Percentiles rank a stretch among this genome's conserved stretches.
Evolutionary conservation across 2,888 invertebrate species (phyloP).

Genomic region (Doris montereyensis): DNA sequence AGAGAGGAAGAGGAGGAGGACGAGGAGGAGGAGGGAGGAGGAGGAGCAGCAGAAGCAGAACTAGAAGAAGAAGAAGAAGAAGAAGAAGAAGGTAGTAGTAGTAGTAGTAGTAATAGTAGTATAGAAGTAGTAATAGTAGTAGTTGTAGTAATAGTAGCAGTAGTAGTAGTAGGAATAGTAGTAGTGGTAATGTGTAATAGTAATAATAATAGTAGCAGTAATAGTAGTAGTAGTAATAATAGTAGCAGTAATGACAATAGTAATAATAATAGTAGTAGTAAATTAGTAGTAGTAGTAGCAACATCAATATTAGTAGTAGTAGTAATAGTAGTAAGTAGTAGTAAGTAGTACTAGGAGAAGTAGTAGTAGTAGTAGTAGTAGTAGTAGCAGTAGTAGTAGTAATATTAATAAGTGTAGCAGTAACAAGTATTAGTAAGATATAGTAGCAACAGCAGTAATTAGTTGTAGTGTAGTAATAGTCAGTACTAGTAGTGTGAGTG

Average conservation of each 20-base stretch:
- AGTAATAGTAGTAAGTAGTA: too few relatives aligned
- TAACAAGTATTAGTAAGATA: not conserved
- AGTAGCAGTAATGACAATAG: not conserved
- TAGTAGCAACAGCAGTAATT: not conserved
- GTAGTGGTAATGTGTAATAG: not conserved
- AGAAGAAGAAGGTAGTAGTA: conserved; percentile 6
- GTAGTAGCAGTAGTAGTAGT: not conserved
- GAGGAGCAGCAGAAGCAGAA: not conserved
- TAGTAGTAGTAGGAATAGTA: too few relatives aligned
- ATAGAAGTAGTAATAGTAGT: too few relatives aligned
- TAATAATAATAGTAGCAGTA: not conserved
- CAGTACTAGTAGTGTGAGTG: not conserved
- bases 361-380: not conserved
- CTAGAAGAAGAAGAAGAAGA: not conserved
- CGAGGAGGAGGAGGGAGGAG: conserved; percentile 1
- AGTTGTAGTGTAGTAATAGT: not conserved
- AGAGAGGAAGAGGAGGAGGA: conserved; percentile 6
- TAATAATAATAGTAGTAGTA: not conserved
- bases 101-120: not conserved
- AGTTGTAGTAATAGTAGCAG: not conserved
- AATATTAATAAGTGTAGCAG: not conserved
- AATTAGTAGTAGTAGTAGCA: not conserved
- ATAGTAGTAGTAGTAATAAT: not conserved
- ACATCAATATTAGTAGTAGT: not conserved
- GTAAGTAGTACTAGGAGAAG: too few relatives aligned